Base-by-base conservation (phyloP, 2,797 vertebrate species). In the Malurus splendens region DNA sequence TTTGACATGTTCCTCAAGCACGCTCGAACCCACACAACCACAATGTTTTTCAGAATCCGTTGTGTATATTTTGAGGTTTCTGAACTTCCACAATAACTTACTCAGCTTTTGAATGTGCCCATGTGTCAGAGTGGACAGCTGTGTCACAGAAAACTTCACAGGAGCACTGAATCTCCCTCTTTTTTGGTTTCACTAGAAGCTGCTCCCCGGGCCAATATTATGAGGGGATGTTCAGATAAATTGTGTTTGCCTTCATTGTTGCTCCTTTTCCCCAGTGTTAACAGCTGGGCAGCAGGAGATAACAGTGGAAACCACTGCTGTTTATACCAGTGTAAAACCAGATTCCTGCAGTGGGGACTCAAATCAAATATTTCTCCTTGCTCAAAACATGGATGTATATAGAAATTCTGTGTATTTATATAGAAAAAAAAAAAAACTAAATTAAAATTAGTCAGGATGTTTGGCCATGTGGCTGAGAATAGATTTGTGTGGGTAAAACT, bases 61-160 rank as follows among this genome's bases (percentile, higher is more conserved):
- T 56, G 86, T 87, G 86, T 92, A 28, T 88, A 30, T 94, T 91
- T 93, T 90, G 94, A 94, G 92, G 93, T 91, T 94, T 94, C 62
- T 64, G 65, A 82, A 57, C 87, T 85, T 90, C 67, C 66, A n/a
- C 78, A 88, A 55, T 83, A 86, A 88, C 88, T 92, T 88, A 51
- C 51, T 77, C 66, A 80, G 33, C 77, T 90, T 61, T 75, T 62
- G 61, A 76, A 83, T 75, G 78, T 82, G 77, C 64, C 80, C 39
- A 2, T 74, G 72, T 72, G 51, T 91, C 30, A 6, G 41, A 48
- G 56, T 51, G 65, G 91, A 78, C 66, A 64, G 48, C 62, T 14
- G 25, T 68, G 65, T 90, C 77, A 20, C 50, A 36, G 66, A 72
- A 80, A 84, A 70, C 73, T 52, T 50, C 54, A 45, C 28, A 25